Evolutionary conservation across 1,140 invertebrate species (phyloP).

Genomic region (Drepana arcuata): DNA sequence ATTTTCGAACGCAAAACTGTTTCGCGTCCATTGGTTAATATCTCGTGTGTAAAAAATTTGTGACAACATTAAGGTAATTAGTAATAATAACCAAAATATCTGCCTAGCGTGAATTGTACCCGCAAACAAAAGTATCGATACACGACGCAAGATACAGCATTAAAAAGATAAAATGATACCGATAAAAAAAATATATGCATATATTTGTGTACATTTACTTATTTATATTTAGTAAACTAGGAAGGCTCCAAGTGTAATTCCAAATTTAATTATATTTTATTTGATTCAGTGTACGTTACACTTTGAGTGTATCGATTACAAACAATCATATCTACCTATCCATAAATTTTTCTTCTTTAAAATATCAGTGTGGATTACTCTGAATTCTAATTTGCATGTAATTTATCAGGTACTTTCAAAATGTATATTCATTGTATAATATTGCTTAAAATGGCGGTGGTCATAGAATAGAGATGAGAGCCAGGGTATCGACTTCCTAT

Average conservation of each 20-base stretch:
- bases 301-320: background rate
- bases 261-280: constrained; percentile 2
- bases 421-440: constrained; percentile 31
- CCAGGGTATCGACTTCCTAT: constrained; percentile 13
- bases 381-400: constrained; percentile 14
- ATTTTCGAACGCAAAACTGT: constrained; percentile 1
- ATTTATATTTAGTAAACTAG: no score
- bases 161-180: no score
- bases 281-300: constrained; percentile 1
- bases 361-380: no score
- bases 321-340: background rate
- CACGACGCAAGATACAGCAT: no score
- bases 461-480: constrained; percentile 55
- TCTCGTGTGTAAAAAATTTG: constrained; percentile 8
- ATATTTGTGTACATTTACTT: no score
- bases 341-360: background rate
- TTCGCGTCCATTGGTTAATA: no score
- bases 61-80: no score
- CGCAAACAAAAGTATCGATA: no score
- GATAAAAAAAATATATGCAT: no score
- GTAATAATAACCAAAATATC: no score
- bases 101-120: no score
- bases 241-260: no score
- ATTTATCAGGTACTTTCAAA: constrained; percentile 31
- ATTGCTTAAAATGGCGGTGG: constrained; percentile 36